Conservation (phyloP, 2,113 vertebrate genomes). For the Sturnira hondurensis region DNA sequence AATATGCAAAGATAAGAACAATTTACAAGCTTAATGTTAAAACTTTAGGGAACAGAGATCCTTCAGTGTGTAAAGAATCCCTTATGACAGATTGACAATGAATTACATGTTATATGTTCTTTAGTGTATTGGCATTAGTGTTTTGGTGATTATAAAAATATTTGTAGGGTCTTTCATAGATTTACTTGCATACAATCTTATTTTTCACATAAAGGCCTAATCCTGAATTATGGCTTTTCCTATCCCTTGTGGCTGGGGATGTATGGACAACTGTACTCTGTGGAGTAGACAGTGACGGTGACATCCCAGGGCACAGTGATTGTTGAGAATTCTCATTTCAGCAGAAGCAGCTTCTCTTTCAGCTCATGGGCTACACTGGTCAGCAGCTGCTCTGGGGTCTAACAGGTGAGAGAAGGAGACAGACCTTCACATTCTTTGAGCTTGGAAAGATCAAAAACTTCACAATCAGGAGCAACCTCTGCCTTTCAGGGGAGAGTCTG, state of each 20-base stretch:
- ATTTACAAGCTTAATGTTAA: background rate
- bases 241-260: background rate
- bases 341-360: background rate
- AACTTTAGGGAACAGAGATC: background rate
- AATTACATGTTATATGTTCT: background rate
- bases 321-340: background rate
- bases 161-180: background rate
- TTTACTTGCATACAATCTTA: slow-evolving; percentile 8
- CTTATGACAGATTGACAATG: background rate
- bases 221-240: background rate
- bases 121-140: background rate
- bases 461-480: background rate
- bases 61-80: background rate
- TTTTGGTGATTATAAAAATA: background rate
- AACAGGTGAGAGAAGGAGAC: background rate
- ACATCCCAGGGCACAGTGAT: background rate
- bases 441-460: background rate
- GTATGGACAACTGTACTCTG: background rate
- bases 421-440: background rate
- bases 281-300: background rate
- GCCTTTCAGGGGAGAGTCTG: background rate
- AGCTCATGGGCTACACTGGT: background rate
- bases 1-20: background rate
- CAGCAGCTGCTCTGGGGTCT: background rate
- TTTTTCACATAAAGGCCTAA: background rate